Conservation (phyloP, 2,888 invertebrate species). For the Meganola albula region DNA sequence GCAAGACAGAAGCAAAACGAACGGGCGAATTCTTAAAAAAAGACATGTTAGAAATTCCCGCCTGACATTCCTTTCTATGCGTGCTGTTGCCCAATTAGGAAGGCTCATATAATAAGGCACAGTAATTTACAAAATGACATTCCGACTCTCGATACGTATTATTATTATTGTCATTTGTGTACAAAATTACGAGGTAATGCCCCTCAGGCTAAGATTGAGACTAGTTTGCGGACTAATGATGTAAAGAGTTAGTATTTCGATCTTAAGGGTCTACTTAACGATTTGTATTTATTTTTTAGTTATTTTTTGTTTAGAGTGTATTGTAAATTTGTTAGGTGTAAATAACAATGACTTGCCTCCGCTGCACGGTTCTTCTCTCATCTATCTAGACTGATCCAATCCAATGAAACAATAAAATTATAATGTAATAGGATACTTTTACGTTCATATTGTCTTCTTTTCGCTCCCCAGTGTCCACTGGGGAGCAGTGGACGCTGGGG, state of each 20-base stretch:
- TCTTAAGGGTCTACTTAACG: no score
- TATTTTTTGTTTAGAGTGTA: neutral
- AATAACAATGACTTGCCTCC: no score
- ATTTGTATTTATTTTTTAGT: neutral
- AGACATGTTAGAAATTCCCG: constrained; percentile 23
- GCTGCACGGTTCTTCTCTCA: no score
- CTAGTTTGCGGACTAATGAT: constrained; percentile 31
- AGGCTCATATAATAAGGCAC: constrained; percentile 40
- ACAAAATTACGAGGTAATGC: constrained; percentile 53
- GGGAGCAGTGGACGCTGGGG: no score
- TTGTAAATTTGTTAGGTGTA: neutral
- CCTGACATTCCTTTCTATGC: constrained; percentile 50
- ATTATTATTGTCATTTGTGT: constrained; percentile 59
- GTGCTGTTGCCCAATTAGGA: constrained; percentile 56
- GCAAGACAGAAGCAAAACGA: no score
- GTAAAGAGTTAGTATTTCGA: constrained; percentile 12
- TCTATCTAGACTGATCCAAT: no score
- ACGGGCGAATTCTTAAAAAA: constrained; percentile 20
- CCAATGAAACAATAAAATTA: no score
- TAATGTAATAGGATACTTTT: no score
- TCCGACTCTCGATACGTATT: constrained; percentile 54
- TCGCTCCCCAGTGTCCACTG: no score
- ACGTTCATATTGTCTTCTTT: no score
- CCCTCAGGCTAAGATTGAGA: constrained; percentile 34
- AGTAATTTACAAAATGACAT: constrained; percentile 65